Percentiles rank a stretch among this genome's conserved stretches.
phyloP scores from a whole-genome alignment of 2,113 vertebrate species.

The Cephalopterus ornatus region DNA sequence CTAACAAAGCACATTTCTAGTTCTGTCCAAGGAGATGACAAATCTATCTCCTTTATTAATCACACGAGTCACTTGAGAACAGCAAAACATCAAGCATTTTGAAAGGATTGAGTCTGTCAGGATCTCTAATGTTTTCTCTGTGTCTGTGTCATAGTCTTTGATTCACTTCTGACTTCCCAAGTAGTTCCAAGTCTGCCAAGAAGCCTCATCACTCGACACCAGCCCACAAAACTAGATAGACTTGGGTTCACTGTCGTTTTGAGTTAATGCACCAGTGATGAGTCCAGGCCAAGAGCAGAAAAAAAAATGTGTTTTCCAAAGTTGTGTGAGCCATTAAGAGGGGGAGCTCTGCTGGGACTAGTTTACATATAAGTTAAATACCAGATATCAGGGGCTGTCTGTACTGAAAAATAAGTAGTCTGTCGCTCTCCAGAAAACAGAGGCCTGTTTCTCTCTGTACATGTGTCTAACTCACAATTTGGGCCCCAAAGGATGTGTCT shows the following conservation, averaged over 20 bases:
- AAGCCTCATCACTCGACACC: conserved; percentile 46
- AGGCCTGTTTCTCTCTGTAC: conserved; percentile 57
- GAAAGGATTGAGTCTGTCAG: conserved; percentile 10
- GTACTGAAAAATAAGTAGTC: conserved; percentile 56
- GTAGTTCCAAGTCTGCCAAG: conserved; percentile 52
- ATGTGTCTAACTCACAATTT: conserved; percentile 59
- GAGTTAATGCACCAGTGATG: conserved; percentile 45
- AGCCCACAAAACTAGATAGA: background rate
- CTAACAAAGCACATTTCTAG: background rate
- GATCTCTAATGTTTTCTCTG: background rate
- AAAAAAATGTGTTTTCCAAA: conserved; percentile 28
- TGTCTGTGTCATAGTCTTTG: conserved; percentile 21
- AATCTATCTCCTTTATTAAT: conserved; percentile 39
- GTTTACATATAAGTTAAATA: conserved; percentile 64
- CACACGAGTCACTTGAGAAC: conserved; percentile 10
- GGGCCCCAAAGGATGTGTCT: conserved; percentile 54
- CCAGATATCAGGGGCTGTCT: conserved; percentile 62
- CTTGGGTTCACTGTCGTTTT: conserved; percentile 38
- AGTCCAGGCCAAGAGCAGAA: conserved; percentile 14
- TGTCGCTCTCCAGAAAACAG: conserved; percentile 73
- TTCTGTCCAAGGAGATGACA: conserved; percentile 58
- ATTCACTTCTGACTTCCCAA: conserved; percentile 54
- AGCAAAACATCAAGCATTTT: conserved; percentile 31
- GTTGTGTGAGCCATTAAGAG: conserved; percentile 59
- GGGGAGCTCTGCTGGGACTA: conserved; percentile 62